Base-by-base conservation (phyloP, 2,797 vertebrate genomes). In the Psittacula echo region DNA sequence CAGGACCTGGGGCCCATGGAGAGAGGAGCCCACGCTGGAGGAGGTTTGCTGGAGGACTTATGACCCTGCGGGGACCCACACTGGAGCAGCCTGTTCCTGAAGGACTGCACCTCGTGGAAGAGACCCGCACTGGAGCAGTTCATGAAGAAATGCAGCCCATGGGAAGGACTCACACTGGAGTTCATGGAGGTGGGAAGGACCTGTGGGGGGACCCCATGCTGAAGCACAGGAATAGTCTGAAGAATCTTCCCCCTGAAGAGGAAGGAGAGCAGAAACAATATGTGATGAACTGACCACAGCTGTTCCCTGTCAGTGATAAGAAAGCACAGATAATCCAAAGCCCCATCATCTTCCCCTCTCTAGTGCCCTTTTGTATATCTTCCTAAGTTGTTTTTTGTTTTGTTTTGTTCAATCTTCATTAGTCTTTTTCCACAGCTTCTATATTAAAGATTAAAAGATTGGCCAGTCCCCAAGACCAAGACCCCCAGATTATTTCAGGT, bases 161-260 rank as follows among this genome's bases (percentile, higher is more conserved):
- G 15, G 10, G n/a, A 60, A 60, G 23, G 10, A 37, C 23, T 15
- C n/a, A 37, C 22, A 14, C 22, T 24, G 23, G n/a, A 37, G 23
- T 60, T 39, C 58, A 37, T 60, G 34, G 10, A 39, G 24, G 37
- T 37, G 37, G 37, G 37, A 37, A 9, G 37, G 37, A 37, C 37
- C 16, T 26, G 34, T 18, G 23, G 10, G 34, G 58, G 15, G 7
- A 58, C 14, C 56, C 22, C 9, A 41, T 0, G 0, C 39, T 65
- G 39, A 19, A 48, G 15, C 23, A 62, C n/a, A 23, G 13, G 4
- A 13, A 67, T 26, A 39, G 7, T n/a, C 47, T 48, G 30, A n/a
- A 22, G 47, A n/a, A 16, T 7, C 27, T 29, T 48, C 42, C 13
- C 6, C 5, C 6, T 50, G 27, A 30, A 39, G 41, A 62, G 12